phyloP scores from a whole-genome alignment of 2,113 vertebrate species.

The Marmota flaviventris region DNA sequence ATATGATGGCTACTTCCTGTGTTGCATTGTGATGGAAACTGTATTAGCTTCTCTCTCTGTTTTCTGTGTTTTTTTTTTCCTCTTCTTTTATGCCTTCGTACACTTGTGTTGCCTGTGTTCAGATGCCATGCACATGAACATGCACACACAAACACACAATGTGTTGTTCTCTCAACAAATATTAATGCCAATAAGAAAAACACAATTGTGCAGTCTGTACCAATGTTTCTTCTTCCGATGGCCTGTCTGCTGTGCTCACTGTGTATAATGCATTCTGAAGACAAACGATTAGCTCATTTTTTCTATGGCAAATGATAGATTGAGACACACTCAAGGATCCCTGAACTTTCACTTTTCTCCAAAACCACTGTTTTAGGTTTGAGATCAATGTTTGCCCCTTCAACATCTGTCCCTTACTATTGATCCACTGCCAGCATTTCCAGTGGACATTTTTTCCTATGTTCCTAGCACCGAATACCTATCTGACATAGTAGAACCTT shows the following conservation, averaged over 20 bases:
- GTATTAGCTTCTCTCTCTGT: background rate
- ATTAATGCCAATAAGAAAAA: slow-evolving; percentile 78
- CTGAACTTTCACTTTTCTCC: slow-evolving; percentile 55
- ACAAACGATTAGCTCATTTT: slow-evolving; percentile 75
- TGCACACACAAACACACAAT: background rate
- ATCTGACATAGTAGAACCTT: background rate
- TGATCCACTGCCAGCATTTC: background rate
- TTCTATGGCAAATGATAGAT: slow-evolving; percentile 66
- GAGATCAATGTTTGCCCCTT: slow-evolving; percentile 30
- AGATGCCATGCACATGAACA: background rate
- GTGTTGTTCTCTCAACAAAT: slow-evolving; percentile 63
- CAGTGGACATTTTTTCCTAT: background rate
- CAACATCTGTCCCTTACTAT: background rate
- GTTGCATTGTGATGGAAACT: background rate
- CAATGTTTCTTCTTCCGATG: slow-evolving; percentile 77
- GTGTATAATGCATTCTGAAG: slow-evolving; percentile 79
- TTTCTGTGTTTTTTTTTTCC: background rate
- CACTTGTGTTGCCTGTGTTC: background rate
- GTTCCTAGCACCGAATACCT: background rate
- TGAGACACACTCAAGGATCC: slow-evolving; percentile 53
- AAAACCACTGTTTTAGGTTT: slow-evolving; percentile 58
- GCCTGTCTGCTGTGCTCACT: slow-evolving; percentile 75
- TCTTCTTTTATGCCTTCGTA: background rate
- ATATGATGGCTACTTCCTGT: background rate
- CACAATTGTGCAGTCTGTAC: slow-evolving; percentile 59